Base-by-base conservation (phyloP, 2,113 vertebrate genomes). In the Herpetotheres cachinnans region DNA sequence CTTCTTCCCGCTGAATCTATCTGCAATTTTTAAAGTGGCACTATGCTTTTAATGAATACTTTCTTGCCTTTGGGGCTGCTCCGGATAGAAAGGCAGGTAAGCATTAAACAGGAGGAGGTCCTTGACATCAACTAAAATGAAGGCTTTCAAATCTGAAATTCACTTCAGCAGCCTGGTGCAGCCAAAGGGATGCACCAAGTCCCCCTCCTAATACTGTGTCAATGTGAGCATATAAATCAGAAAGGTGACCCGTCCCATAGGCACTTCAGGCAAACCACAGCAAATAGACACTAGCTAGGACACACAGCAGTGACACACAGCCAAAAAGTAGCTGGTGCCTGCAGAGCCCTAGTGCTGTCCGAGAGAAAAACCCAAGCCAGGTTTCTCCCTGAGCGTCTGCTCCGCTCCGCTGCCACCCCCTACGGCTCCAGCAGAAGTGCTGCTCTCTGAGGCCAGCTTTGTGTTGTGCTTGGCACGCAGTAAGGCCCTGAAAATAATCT, bases 401-500 rank as follows among this genome's bases (percentile, higher is more conserved):
- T 63, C 86, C 0, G 66, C 91, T 85, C 86, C 2, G 1, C 87
- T 93, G 91, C 91, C 78, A 49, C 92, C 91, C 86, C 66, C 78
- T 52, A 18, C 0, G 50, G 83, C 95, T 82, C 78, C 89, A 29
- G 96, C 94, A 95, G 91, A 89, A 96, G 91, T n/a, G 81, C 71
- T 95, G 79, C 50, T 86, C 81, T 95, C 94, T 49, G 87, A 90
- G 91, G 71, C 95, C 96, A 96, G 90, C 91, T 96, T 96, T 97
- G 84, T 95, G 82, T 95, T 95, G 93, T 93, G 79, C 36, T 96
- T 97, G 96, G 97, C 97, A 96, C 2, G 6, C 89, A 63, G 1
- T 0, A 12, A 81, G 78, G 93, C n/a, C 89, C 95, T 83, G 95
- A 97, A 97, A 97, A 97, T 96, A 97, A 97, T 96, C 96, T 96